Evolutionary conservation across 2,113 vertebrate species (phyloP).

Genomic region (Tretioscincus oriximinensis): DNA sequence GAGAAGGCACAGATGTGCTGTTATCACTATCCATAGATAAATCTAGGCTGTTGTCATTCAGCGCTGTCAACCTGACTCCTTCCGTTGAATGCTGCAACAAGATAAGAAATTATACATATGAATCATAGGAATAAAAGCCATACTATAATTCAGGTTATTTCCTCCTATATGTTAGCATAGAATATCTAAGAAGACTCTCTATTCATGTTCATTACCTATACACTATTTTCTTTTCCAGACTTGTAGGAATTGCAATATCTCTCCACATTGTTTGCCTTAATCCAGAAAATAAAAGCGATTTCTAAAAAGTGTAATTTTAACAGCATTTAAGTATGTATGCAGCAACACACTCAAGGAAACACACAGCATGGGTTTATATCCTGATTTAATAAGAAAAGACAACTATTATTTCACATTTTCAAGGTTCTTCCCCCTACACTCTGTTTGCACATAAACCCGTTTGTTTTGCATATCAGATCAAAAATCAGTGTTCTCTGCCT

Average conservation of each 20-base stretch:
- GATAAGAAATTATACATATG: slow-evolving; percentile 11
- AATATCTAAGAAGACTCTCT: not conserved
- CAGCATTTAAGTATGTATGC: not conserved
- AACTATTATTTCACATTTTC: not conserved
- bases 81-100: slow-evolving; percentile 83
- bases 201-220: not conserved
- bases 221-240: not conserved
- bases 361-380: not conserved
- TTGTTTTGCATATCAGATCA: not conserved
- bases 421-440: not conserved
- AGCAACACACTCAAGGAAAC: not conserved
- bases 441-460: too few relatives aligned
- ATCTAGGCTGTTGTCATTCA: slow-evolving; percentile 86
- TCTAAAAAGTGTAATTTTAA: too few relatives aligned
- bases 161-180: not conserved
- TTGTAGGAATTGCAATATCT: not conserved
- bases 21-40: slow-evolving; percentile 90
- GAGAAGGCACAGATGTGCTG: slow-evolving; percentile 91
- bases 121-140: not conserved
- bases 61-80: slow-evolving; percentile 73
- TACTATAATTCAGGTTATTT: not conserved
- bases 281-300: not conserved
- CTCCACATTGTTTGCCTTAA: not conserved
- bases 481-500: not conserved
- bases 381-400: not conserved